Conservation (phyloP, 2,888 invertebrate genomes). For the Rhodophaea formosa region DNA sequence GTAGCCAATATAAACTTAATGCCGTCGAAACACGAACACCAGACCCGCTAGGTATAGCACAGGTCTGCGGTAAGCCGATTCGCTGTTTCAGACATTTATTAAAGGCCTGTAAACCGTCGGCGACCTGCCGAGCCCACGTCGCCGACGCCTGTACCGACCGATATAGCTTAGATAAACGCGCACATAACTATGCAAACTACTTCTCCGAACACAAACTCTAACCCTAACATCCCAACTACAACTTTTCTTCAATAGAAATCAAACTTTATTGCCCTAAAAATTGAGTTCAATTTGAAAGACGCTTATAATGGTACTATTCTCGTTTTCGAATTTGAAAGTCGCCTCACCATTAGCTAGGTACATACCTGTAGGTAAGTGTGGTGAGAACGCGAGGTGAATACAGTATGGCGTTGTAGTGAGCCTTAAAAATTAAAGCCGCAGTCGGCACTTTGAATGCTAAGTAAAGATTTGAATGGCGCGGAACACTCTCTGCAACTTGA, state of each 20-base stretch:
- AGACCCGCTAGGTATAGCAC: not conserved
- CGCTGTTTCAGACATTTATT: constrained; percentile 51
- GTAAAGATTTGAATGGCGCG: constrained; percentile 67
- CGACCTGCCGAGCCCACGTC: constrained; percentile 53
- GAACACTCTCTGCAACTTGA: constrained; percentile 57
- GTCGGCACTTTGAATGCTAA: constrained; percentile 70
- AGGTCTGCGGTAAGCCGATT: constrained; percentile 29
- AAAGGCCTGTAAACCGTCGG: constrained; percentile 43
- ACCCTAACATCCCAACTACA: constrained; percentile 40
- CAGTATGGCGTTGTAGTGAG: constrained; percentile 63
- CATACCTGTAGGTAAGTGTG: constrained; percentile 59
- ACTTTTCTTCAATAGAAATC: constrained; percentile 35
- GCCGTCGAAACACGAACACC: not conserved
- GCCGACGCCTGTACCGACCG: constrained; percentile 51
- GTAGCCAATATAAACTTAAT: constrained; percentile 1
- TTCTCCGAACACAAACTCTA: constrained; percentile 35
- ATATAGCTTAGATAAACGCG: constrained; percentile 73
- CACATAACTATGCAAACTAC: constrained; percentile 76
- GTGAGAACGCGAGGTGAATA: constrained; percentile 73
- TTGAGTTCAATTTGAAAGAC: constrained; percentile 39
- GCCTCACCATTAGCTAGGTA: constrained; percentile 69
- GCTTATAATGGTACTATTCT: constrained; percentile 27
- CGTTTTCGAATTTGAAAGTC: constrained; percentile 38
- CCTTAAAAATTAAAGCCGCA: constrained; percentile 72
- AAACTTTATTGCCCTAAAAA: constrained; percentile 40